Evolutionary conservation across 2,888 invertebrate genomes (phyloP).

Genomic region (Euzetes globulus): DNA sequence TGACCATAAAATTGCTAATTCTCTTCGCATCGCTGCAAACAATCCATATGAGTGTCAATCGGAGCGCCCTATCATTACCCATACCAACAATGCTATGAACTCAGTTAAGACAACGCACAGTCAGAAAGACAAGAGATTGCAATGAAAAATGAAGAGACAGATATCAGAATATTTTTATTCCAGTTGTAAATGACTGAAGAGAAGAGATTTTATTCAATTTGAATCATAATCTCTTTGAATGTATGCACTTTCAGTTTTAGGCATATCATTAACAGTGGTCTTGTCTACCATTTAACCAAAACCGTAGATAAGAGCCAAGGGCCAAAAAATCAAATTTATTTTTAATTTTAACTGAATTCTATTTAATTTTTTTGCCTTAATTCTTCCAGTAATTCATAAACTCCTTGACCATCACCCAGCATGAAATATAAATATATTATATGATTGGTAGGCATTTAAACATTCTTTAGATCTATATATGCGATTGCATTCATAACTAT

Average conservation of each 20-base stretch:
- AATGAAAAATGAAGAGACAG: background rate
- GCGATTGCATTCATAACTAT: background rate
- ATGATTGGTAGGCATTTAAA: background rate
- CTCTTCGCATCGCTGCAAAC: slow-evolving; percentile 27
- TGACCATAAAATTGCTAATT: slow-evolving; percentile 30
- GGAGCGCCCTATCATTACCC: slow-evolving; percentile 29
- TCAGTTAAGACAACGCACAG: background rate
- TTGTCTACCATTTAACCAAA: no score
- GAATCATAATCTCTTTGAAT: slow-evolving; percentile 5
- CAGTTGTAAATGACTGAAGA: background rate
- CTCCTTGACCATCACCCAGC: background rate
- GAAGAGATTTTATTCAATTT: background rate
- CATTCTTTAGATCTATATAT: slow-evolving; percentile 20
- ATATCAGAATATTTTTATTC: background rate
- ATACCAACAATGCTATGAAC: slow-evolving; percentile 13
- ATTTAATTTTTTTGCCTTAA: no score
- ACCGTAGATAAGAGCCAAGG: background rate
- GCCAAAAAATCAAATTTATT: background rate
- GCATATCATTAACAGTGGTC: background rate
- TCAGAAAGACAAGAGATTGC: no score
- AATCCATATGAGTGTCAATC: slow-evolving; percentile 31
- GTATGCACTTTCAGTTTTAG: background rate
- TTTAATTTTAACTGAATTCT: no score
- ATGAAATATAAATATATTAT: background rate
- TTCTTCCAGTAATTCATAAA: no score